Evolutionary conservation across 2,888 invertebrate genomes (phyloP).

Genomic region (Volucella inflata): DNA sequence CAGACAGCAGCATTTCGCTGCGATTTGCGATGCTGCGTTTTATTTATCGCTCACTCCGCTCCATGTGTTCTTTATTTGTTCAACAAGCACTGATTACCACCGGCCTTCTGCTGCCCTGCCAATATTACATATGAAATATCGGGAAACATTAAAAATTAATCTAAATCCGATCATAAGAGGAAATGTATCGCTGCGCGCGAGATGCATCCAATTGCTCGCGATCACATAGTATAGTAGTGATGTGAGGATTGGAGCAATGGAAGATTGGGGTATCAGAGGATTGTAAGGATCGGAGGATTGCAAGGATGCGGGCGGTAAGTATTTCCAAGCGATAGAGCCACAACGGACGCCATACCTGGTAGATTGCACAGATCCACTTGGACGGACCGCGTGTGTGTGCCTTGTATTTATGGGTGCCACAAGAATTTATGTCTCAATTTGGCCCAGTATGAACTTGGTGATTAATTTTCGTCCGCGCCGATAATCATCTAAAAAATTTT

Average conservation of each 20-base stretch:
- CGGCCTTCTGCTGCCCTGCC: constrained; percentile 72
- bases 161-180: constrained; percentile 74
- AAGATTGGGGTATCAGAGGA: too few relatives aligned
- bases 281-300: constrained; percentile 29
- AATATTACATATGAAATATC: constrained; percentile 75
- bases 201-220: constrained; percentile 51
- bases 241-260: too few relatives aligned
- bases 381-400: constrained; percentile 30
- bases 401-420: constrained; percentile 74
- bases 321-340: constrained; percentile 49
- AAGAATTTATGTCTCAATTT: constrained; percentile 83
- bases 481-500: constrained; percentile 75
- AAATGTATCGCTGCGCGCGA: constrained; percentile 71
- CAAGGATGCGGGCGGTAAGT: constrained; percentile 12
- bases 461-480: constrained; percentile 76
- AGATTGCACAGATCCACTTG: constrained; percentile 12
- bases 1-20: constrained; percentile 55
- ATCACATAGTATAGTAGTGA: constrained; percentile 14
- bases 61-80: constrained; percentile 76
- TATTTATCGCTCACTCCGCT: constrained; percentile 70
- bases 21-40: constrained; percentile 66
- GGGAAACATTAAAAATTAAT: constrained; percentile 77
- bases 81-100: constrained; percentile 76
- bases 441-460: constrained; percentile 77
- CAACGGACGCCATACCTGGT: constrained; percentile 30